These are phyloP conservation scores for Trididemnum nubilum DNA, from an alignment of 23 tunicate genomes.

Conservation along the genomic window DNA sequence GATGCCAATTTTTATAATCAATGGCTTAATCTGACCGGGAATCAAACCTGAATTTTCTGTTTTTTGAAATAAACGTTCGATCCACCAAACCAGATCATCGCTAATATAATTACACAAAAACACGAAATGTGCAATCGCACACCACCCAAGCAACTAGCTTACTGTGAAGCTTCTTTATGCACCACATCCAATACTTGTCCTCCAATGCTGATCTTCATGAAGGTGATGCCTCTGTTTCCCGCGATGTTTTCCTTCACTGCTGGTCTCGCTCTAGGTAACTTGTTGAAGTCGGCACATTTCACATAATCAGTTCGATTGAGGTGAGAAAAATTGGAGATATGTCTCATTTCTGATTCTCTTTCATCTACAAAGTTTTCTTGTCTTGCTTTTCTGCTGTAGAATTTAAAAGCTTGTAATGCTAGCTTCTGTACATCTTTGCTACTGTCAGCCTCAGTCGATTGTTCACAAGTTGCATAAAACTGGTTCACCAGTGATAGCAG, in stretches of 20 bases:
- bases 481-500: not conserved
- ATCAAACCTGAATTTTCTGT: too few relatives aligned
- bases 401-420: not conserved
- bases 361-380: not conserved
- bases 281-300: conserved; percentile 43
- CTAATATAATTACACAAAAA: too few relatives aligned
- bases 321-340: not conserved
- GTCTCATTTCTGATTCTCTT: not conserved
- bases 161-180: conserved; percentile 78
- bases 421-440: not conserved
- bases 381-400: not conserved
- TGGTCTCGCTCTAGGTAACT: conserved; percentile 40
- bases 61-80: too few relatives aligned
- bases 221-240: conserved; percentile 86
- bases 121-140: too few relatives aligned
- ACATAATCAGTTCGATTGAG: conserved; percentile 49
- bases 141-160: too few relatives aligned
- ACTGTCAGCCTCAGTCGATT: not conserved
- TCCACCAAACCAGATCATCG: too few relatives aligned
- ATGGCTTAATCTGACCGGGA: too few relatives aligned
- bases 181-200: conserved; percentile 52
- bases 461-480: not conserved
- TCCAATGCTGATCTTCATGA: conserved; percentile 59
- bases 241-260: conserved; percentile 55
- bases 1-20: too few relatives aligned